phyloP scores from a whole-genome alignment of 2,888 invertebrate species.

The Napeogenes inachia region DNA sequence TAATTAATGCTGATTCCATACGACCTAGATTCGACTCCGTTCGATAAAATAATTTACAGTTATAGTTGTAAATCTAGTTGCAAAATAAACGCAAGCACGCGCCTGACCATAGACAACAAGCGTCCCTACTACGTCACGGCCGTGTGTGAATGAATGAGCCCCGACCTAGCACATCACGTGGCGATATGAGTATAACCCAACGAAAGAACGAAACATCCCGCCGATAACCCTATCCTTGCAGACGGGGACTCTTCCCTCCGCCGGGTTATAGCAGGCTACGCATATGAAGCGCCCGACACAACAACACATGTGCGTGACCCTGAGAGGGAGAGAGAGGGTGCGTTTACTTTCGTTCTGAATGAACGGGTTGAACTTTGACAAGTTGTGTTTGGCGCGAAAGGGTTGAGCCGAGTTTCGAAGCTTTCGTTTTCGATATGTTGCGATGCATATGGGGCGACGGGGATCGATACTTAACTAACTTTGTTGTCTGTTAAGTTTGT shows the following conservation, averaged over 20 bases:
- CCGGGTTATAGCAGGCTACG: conserved; percentile 51
- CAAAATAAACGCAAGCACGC: conserved; percentile 61
- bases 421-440: conserved; percentile 69
- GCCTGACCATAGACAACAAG: conserved; percentile 72
- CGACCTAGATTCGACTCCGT: conserved; percentile 71
- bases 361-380: conserved; percentile 66
- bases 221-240: conserved; percentile 32
- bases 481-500: conserved; percentile 47
- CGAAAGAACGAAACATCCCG: conserved; percentile 30
- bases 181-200: conserved; percentile 45
- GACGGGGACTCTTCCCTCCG: conserved; percentile 35
- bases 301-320: conserved; percentile 63
- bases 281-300: conserved; percentile 55
- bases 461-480: conserved; percentile 60
- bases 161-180: conserved; percentile 52
- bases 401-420: conserved; percentile 64
- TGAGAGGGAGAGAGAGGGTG: conserved; percentile 57
- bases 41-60: conserved; percentile 77
- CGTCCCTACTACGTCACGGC: conserved; percentile 30
- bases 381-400: conserved; percentile 65
- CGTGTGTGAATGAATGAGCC: conserved; percentile 52
- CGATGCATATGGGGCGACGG: conserved; percentile 66
- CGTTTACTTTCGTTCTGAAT: conserved; percentile 58
- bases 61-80: conserved; percentile 76
- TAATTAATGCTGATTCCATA: conserved; percentile 78